Evolutionary conservation across 2,888 invertebrate species (phyloP).

Genomic region (Leptinotarsa peninsularis): DNA sequence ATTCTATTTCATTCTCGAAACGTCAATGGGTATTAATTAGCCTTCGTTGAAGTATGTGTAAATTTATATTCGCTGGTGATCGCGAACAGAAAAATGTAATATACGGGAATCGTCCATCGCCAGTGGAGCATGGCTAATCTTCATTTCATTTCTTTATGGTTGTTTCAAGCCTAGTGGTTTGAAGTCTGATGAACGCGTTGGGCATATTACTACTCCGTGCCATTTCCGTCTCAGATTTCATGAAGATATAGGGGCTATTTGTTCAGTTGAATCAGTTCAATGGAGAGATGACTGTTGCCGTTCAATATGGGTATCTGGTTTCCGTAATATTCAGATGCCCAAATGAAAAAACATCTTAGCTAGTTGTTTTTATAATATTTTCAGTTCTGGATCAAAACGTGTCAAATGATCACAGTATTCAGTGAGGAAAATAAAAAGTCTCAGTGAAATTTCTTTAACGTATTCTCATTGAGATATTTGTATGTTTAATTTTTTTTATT

Average conservation of each 20-base stretch:
- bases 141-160: constrained; percentile 25
- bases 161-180: constrained; percentile 7
- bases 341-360: too few relatives aligned
- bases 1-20: constrained; percentile 19
- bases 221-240: constrained; percentile 11
- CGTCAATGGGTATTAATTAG: constrained; percentile 23
- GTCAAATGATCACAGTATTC: too few relatives aligned
- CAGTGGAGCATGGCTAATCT: constrained; percentile 25
- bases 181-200: constrained; percentile 15
- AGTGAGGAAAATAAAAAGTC: too few relatives aligned
- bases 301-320: not conserved
- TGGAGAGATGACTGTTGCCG: not conserved
- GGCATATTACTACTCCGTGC: not conserved
- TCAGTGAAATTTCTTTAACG: too few relatives aligned
- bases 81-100: constrained; percentile 23
- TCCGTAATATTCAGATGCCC: not conserved
- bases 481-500: too few relatives aligned
- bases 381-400: too few relatives aligned
- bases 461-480: too few relatives aligned
- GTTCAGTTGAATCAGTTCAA: constrained; percentile 1
- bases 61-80: constrained; percentile 26
- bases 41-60: constrained; percentile 18
- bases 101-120: constrained; percentile 21
- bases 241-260: not conserved
- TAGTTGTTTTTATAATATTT: too few relatives aligned